Percentiles rank a stretch among this genome's conserved stretches.
Evolutionary conservation across 2,888 invertebrate species (phyloP).

Genomic region (Zaprionus obscuricornis): DNA sequence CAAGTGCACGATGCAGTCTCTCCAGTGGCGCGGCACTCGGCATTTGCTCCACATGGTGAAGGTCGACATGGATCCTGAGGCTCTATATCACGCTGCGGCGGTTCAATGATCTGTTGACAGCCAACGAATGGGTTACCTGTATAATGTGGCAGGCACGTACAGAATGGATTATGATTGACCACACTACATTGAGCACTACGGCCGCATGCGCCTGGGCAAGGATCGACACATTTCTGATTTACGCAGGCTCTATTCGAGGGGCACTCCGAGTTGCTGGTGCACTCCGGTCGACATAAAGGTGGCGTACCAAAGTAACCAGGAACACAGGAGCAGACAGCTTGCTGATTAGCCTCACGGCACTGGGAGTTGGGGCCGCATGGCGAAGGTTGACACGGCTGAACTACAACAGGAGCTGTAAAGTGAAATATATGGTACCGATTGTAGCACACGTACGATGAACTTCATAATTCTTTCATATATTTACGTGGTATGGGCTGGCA

Average conservation of each 20-base stretch:
- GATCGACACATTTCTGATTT: constrained; percentile 89
- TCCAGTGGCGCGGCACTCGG: constrained; percentile 86
- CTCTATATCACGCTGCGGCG: constrained; percentile 75
- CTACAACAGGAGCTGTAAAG: constrained; percentile 78
- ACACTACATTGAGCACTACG: constrained; percentile 86
- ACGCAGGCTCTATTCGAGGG: constrained; percentile 87
- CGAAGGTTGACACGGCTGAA: constrained; percentile 85
- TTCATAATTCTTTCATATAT: constrained; percentile 42
- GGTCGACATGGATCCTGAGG: constrained; percentile 87
- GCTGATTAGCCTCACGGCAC: constrained; percentile 88
- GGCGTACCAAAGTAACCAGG: constrained; percentile 88
- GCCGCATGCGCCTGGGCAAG: constrained; percentile 87
- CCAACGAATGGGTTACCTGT: constrained; percentile 91
- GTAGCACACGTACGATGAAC: too few relatives aligned
- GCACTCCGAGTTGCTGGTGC: constrained; percentile 88
- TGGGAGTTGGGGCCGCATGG: constrained; percentile 92
- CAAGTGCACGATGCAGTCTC: constrained; percentile 90
- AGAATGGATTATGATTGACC: constrained; percentile 89
- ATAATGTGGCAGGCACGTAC: constrained; percentile 87
- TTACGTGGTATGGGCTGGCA: constrained; percentile 84
- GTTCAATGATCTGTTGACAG: constrained; percentile 86
- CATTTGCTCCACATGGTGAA: constrained; percentile 90
- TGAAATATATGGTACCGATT: neutral
- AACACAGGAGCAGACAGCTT: constrained; percentile 89
- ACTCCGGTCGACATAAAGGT: constrained; percentile 90